Base-by-base conservation (phyloP, 2,888 invertebrate species). In the Aradus depressus region DNA sequence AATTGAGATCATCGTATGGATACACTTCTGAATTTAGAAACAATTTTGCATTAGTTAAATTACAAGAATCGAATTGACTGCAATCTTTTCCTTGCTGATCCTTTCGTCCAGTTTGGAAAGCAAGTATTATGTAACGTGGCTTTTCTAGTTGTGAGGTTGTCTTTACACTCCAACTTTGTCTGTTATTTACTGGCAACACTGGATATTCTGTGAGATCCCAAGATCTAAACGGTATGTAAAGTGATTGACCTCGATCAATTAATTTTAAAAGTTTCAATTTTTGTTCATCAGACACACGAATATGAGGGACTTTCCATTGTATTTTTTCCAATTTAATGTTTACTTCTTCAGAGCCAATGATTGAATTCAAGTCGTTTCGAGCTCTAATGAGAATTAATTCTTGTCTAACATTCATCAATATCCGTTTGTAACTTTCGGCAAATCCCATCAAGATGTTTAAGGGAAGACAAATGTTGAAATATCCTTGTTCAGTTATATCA, bases 81-180 rank as follows among this genome's bases (percentile, higher is more conserved):
- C 57, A 52, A 55, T 66, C 58, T 41, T 43, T 57, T 4, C 14
- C 21, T 34, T 52, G 42, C 21, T 59, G 51, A 58, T 62, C 63
- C 60, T 65, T 66, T 55, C 62, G 58, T 45, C 62, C 57, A 14
- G 64, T 67, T 62, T 69, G 67, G 38, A 67, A 62, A 8, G 61
- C 66, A 18, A 67, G 34, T 35, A 68, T 63, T 16, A 68, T 53
- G 56, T 58, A 68, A 43, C 66, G 53, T 1, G 67, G 67, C 58
- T 65, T 66, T 59, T 67, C 67, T 32, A 66, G 51, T 48, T 62
- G 61, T 12, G 59, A 59, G 10, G 62, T 55, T 19, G 65, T 65
- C 54, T 59, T 58, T 18, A 56, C 35, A 32, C 61, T 54, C 66
- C 66, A 65, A 16, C 60, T 55, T 52, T 64, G 61, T 55, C 64